phyloP scores from a whole-genome alignment of 1,140 invertebrate species.

The Hermatobates lingyangjiaoensis region DNA sequence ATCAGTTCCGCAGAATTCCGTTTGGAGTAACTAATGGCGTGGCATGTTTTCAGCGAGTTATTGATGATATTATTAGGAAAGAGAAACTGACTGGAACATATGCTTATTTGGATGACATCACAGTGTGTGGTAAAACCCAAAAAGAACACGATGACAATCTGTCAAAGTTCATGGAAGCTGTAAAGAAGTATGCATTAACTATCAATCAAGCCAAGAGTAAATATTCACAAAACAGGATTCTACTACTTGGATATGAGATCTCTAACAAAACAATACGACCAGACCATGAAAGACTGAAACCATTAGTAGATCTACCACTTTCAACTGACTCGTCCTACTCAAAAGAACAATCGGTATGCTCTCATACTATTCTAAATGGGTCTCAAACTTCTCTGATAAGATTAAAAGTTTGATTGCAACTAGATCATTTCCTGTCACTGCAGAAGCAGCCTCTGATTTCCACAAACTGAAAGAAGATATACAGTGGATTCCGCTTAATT shows the following conservation, averaged over 20 bases:
- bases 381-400: too few relatives aligned
- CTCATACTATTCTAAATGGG: neutral
- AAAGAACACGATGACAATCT: neutral
- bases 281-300: neutral
- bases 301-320: neutral
- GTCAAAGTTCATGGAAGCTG: neutral
- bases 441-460: too few relatives aligned
- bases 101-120: neutral
- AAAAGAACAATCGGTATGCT: neutral
- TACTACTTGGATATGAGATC: neutral
- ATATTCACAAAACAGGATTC: neutral
- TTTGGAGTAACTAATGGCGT: neutral
- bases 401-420: too few relatives aligned
- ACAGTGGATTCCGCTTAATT: too few relatives aligned
- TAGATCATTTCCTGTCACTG: too few relatives aligned
- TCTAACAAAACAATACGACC: slow-evolving; percentile 1
- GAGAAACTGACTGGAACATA: neutral
- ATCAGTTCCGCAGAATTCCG: neutral
- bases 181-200: neutral
- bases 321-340: neutral
- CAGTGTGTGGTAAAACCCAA: neutral
- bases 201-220: slow-evolving; percentile 2
- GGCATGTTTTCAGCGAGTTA: neutral
- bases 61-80: neutral
- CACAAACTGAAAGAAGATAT: too few relatives aligned